Evolutionary conservation across 2,888 invertebrate genomes (phyloP).

Genomic region (Coenonympha arcania): DNA sequence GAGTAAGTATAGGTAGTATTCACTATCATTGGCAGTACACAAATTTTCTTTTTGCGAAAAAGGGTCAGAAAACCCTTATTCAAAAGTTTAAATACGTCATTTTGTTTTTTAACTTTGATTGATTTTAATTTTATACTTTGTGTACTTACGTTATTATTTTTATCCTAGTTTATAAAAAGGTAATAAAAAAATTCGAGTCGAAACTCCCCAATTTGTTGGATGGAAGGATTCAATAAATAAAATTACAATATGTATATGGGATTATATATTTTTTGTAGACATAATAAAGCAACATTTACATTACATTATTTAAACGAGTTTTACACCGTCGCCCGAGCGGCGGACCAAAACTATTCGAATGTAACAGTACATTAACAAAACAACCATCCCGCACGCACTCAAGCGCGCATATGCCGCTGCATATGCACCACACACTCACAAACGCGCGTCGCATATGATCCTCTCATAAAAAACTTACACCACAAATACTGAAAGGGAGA

Average conservation of each 20-base stretch:
- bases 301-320: slow-evolving; percentile 64
- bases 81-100: too few species aligned
- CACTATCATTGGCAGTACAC: too few species aligned
- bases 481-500: slow-evolving; percentile 73
- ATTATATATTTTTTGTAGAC: slow-evolving; percentile 75
- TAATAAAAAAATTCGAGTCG: too few species aligned
- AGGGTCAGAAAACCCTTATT: too few species aligned
- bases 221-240: slow-evolving; percentile 34
- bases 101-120: too few species aligned
- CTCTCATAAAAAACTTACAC: slow-evolving; percentile 46
- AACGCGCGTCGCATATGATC: slow-evolving; percentile 52
- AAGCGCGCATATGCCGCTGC: slow-evolving; percentile 24
- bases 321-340: slow-evolving; percentile 47
- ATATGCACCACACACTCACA: slow-evolving; percentile 21
- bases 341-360: slow-evolving; percentile 68
- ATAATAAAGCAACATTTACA: slow-evolving; percentile 75
- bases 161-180: too few species aligned
- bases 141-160: too few species aligned
- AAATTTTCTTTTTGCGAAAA: too few species aligned
- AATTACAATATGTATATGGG: slow-evolving; percentile 61
- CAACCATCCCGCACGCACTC: slow-evolving; percentile 40
- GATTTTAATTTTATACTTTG: too few species aligned
- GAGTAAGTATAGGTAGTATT: too few species aligned
- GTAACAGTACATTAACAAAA: slow-evolving; percentile 70
- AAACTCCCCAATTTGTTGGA: not conserved